Conservation (phyloP, 2,888 invertebrate genomes). For the Dolomedes plantarius region DNA sequence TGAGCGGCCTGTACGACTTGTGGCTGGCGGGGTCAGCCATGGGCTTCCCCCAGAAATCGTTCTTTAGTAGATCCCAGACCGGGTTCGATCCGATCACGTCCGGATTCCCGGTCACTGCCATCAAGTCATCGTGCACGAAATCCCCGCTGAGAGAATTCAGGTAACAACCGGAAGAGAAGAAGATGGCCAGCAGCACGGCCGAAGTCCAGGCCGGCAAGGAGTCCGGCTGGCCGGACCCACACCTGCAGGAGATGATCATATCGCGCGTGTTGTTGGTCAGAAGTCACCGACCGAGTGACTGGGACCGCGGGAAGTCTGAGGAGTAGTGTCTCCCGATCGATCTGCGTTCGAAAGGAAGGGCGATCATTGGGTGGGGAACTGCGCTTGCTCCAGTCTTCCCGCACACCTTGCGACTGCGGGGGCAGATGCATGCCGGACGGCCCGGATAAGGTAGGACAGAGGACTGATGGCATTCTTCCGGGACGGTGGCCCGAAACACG, state of each 20-base stretch:
- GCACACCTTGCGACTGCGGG: slow-evolving; percentile 12
- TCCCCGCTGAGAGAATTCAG: slow-evolving; percentile 82
- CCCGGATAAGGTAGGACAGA: neutral
- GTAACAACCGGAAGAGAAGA: slow-evolving; percentile 67
- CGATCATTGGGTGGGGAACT: slow-evolving; percentile 57
- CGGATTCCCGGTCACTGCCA: slow-evolving; percentile 87
- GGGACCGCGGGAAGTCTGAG: neutral
- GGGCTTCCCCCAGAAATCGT: slow-evolving; percentile 92
- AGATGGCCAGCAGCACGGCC: slow-evolving; percentile 32
- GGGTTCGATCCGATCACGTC: slow-evolving; percentile 85
- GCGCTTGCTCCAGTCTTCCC: slow-evolving; percentile 46
- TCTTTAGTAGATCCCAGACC: slow-evolving; percentile 82
- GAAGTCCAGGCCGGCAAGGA: slow-evolving; percentile 38
- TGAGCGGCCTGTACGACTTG: slow-evolving; percentile 90
- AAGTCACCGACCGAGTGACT: neutral
- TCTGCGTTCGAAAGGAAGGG: slow-evolving; percentile 2
- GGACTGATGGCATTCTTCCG: neutral
- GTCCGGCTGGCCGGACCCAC: slow-evolving; percentile 7
- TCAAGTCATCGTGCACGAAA: slow-evolving; percentile 92
- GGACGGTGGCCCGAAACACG: neutral
- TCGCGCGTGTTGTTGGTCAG: neutral
- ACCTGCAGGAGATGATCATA: slow-evolving; percentile 11
- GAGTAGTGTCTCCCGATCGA: slow-evolving; percentile 20
- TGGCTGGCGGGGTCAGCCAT: slow-evolving; percentile 88
- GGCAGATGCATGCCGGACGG: neutral